Evolutionary conservation across 2,888 invertebrate genomes (phyloP).

Genomic region (Apamea crenata): DNA sequence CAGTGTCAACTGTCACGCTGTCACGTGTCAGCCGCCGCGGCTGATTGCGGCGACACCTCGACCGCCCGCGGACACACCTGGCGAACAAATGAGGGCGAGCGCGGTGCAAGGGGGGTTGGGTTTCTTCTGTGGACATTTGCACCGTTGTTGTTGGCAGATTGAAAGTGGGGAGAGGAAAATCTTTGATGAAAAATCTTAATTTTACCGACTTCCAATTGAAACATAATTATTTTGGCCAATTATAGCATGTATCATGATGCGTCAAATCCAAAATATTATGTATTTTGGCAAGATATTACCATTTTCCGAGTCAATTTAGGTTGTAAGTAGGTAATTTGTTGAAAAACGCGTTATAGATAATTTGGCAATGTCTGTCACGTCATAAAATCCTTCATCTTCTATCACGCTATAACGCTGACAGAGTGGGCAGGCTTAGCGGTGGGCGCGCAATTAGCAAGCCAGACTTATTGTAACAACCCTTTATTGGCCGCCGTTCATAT

Average conservation of each 20-base stretch:
- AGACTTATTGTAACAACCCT: constrained; percentile 68
- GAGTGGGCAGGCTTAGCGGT: constrained; percentile 63
- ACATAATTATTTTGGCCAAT: neutral
- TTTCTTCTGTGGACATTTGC: constrained; percentile 30
- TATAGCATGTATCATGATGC: neutral
- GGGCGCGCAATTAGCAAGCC: constrained; percentile 65
- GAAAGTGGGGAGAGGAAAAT: neutral
- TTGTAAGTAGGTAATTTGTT: neutral
- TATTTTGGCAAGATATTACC: neutral
- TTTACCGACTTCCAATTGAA: neutral
- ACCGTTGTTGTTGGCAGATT: constrained; percentile 14
- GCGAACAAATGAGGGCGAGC: constrained; percentile 49
- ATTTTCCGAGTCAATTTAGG: neutral
- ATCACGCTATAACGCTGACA: constrained; percentile 56
- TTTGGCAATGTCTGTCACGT: constrained; percentile 42
- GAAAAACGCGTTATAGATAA: neutral
- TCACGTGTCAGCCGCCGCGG: constrained; percentile 83
- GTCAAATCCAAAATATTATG: neutral
- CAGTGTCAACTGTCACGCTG: constrained; percentile 81
- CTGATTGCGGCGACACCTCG: constrained; percentile 84
- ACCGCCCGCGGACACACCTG: constrained; percentile 75
- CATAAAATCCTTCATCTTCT: constrained; percentile 36
- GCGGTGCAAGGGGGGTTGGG: constrained; percentile 32
- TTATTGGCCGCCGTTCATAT: constrained; percentile 63
- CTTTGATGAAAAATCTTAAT: neutral